Conservation (phyloP, 1,140 invertebrate genomes). For the Drosophila truncata region DNA sequence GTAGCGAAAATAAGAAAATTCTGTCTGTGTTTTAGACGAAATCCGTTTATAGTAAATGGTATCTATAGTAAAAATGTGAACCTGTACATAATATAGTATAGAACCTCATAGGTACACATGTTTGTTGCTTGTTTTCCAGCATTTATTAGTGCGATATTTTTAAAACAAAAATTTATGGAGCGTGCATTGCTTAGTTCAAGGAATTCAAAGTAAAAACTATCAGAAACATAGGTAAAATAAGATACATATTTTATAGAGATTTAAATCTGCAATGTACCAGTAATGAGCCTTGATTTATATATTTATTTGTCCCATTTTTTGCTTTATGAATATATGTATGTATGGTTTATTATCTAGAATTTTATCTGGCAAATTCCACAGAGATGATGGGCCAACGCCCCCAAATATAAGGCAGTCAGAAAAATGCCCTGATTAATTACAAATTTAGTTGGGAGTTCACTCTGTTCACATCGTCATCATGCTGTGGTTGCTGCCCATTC, state of each 20-base stretch:
- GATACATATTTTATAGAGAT: neutral
- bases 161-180: constrained; percentile 43
- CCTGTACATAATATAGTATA: neutral
- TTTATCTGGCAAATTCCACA: neutral
- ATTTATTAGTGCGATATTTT: constrained; percentile 70
- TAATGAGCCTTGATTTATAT: neutral
- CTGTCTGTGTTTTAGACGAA: constrained; percentile 8
- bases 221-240: neutral
- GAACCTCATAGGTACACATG: constrained; percentile 18
- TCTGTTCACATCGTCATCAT: constrained; percentile 39
- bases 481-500: constrained; percentile 21
- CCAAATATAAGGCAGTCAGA: constrained; percentile 17
- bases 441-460: constrained; percentile 27
- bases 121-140: constrained; percentile 31
- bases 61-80: constrained; percentile 8
- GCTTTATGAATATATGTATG: constrained; percentile 6
- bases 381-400: constrained; percentile 44
- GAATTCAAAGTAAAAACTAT: neutral
- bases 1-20: constrained; percentile 12
- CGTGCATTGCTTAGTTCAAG: constrained; percentile 10
- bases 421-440: neutral
- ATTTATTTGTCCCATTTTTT: constrained; percentile 4
- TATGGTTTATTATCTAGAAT: constrained; percentile 24
- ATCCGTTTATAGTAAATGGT: neutral
- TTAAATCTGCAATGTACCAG: neutral